phyloP scores from a whole-genome alignment of 1,140 invertebrate species.

The Lordiphosa clarofinis region DNA sequence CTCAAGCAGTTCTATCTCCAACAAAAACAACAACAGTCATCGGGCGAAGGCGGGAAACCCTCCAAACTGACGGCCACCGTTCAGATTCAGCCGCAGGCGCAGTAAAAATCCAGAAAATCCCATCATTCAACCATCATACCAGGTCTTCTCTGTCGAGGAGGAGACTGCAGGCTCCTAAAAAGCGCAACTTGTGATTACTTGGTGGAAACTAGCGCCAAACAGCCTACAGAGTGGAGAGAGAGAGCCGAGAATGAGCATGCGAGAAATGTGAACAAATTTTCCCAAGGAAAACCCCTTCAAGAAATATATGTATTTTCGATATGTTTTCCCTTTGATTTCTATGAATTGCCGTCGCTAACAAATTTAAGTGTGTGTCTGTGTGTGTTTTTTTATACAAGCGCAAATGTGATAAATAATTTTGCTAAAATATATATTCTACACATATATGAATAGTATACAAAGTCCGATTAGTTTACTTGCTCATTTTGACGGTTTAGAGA shows the following conservation, averaged over 20 bases:
- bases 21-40: slow-evolving; percentile 33
- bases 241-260: slow-evolving; percentile 27
- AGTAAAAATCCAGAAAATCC: slow-evolving; percentile 30
- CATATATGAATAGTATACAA: slow-evolving; percentile 18
- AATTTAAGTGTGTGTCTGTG: slow-evolving; percentile 7
- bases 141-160: slow-evolving; percentile 9
- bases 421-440: slow-evolving; percentile 60
- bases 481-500: not conserved
- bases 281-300: slow-evolving; percentile 41
- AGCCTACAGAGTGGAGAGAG: slow-evolving; percentile 15
- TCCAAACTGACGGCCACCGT: slow-evolving; percentile 58
- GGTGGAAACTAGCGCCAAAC: slow-evolving; percentile 68
- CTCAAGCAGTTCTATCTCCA: slow-evolving; percentile 68
- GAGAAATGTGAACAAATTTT: slow-evolving; percentile 58
- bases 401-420: slow-evolving; percentile 75
- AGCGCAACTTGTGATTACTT: slow-evolving; percentile 73
- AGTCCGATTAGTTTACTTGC: slow-evolving; percentile 25
- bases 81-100: slow-evolving; percentile 61
- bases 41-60: slow-evolving; percentile 29
- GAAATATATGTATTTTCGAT: slow-evolving; percentile 27
- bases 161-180: slow-evolving; percentile 53
- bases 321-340: slow-evolving; percentile 38
- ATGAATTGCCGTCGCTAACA: slow-evolving; percentile 42
- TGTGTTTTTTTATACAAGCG: slow-evolving; percentile 57
- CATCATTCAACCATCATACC: not conserved